These are phyloP conservation scores for Zonitis immaculata DNA, from an alignment of 2,888 invertebrate genomes.

Conservation along the genomic window DNA sequence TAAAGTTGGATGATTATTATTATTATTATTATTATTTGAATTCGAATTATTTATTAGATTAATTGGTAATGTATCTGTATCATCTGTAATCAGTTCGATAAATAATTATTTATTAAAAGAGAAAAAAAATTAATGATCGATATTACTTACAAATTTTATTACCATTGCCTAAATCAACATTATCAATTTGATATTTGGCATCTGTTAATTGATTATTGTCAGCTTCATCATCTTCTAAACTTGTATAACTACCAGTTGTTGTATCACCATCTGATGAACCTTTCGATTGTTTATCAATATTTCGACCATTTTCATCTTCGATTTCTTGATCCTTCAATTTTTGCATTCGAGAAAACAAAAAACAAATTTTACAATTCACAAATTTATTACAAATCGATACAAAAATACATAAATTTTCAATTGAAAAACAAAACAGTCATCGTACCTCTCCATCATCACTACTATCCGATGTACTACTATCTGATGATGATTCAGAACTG, in stretches of 20 bases:
- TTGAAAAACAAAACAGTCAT: no score
- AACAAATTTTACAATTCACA: background rate
- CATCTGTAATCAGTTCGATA: conserved; percentile 17
- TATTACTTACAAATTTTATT: conserved; percentile 47
- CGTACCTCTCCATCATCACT: conserved; percentile 45
- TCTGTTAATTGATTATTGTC: conserved; percentile 45
- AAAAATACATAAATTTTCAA: no score
- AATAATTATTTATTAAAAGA: background rate
- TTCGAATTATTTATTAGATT: conserved; percentile 11
- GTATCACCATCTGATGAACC: conserved; percentile 50
- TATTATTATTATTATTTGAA: background rate
- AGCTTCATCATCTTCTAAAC: conserved; percentile 54
- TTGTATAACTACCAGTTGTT: conserved; percentile 54
- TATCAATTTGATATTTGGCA: conserved; percentile 46
- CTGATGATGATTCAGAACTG: conserved; percentile 32
- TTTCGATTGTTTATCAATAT: conserved; percentile 43
- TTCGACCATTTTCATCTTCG: conserved; percentile 33
- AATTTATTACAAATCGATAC: no score
- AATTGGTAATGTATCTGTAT: conserved; percentile 5
- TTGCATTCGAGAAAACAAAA: no score
- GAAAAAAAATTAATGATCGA: no score
- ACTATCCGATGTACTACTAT: conserved; percentile 39
- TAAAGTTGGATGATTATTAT: conserved; percentile 28
- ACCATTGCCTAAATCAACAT: conserved; percentile 47
- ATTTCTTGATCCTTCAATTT: background rate